These are phyloP conservation scores for Philonicus albiceps DNA, from an alignment of 2,888 invertebrate genomes.

Conservation along the genomic window DNA sequence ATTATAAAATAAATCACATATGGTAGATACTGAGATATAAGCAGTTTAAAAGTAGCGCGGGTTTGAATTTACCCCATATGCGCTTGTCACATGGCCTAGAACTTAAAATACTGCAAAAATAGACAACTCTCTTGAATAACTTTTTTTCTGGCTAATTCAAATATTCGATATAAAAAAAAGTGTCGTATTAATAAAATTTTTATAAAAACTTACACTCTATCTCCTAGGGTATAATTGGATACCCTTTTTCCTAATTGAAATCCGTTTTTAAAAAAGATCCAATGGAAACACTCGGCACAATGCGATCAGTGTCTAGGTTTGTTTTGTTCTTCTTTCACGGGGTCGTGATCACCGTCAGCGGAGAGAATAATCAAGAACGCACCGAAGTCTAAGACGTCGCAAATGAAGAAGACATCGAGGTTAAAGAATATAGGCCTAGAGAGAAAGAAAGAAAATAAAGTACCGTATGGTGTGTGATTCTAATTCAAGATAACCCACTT, in stretches of 20 bases:
- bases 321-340: conserved; percentile 10
- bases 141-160: too few species aligned
- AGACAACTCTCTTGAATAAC: too few species aligned
- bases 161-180: too few species aligned
- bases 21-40: too few species aligned
- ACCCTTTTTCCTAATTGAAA: not conserved
- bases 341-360: not conserved
- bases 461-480: conserved; percentile 49
- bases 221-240: not conserved
- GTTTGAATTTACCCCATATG: too few species aligned
- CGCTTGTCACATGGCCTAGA: too few species aligned
- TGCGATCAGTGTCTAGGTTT: not conserved
- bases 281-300: not conserved
- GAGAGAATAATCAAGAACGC: conserved; percentile 23
- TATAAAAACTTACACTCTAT: too few species aligned
- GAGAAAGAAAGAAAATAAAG: conserved; percentile 40
- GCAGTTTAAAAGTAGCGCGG: too few species aligned
- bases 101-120: too few species aligned
- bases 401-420: conserved; percentile 20
- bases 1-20: too few species aligned
- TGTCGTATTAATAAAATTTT: too few species aligned
- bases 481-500: conserved; percentile 46
- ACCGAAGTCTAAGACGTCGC: not conserved
- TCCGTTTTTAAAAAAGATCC: not conserved
- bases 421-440: conserved; percentile 40